A percentile compares a stretch with the other conserved stretches of the same genome.
Evolutionary conservation across 2,113 vertebrate genomes (phyloP).

Genomic region (Junco hyemalis): DNA sequence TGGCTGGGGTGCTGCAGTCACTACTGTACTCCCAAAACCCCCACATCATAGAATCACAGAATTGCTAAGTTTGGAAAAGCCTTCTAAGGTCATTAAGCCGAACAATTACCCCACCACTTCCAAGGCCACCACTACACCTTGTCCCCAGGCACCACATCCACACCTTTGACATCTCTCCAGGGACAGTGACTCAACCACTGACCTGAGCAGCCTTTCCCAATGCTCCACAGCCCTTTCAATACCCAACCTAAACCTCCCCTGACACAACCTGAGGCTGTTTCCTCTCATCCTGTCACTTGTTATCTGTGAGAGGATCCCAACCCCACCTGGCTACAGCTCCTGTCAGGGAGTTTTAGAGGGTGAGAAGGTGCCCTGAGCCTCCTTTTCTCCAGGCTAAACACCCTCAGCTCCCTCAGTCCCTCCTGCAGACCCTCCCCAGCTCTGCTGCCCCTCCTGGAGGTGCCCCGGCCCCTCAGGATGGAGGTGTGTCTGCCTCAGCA

Average conservation of each 20-base stretch:
- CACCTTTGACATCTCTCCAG: not conserved
- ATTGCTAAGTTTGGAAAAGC: not conserved
- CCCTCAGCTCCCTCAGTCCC: not conserved
- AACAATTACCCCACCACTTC: not conserved
- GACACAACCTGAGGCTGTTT: not conserved
- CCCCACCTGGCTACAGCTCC: not conserved
- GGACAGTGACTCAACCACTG: not conserved
- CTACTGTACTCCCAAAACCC: fast-evolving
- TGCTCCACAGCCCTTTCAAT: not conserved
- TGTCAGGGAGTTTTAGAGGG: not conserved
- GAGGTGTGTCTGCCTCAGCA: fast-evolving
- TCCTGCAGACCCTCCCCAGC: not conserved
- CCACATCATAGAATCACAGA: not conserved
- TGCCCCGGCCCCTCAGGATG: fast-evolving
- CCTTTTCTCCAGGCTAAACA: not conserved
- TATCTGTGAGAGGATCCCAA: not conserved
- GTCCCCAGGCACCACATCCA: not conserved
- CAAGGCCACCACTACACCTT: not conserved
- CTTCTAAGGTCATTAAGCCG: not conserved
- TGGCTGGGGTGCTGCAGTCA: not conserved
- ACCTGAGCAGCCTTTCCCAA: not conserved
- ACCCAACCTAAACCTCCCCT: not conserved
- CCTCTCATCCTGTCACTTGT: not conserved
- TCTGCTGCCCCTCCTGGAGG: not conserved
- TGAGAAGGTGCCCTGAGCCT: not conserved